These are phyloP conservation scores for Glaucomys volans DNA, from an alignment of 2,113 vertebrate genomes.

Conservation along the genomic window DNA sequence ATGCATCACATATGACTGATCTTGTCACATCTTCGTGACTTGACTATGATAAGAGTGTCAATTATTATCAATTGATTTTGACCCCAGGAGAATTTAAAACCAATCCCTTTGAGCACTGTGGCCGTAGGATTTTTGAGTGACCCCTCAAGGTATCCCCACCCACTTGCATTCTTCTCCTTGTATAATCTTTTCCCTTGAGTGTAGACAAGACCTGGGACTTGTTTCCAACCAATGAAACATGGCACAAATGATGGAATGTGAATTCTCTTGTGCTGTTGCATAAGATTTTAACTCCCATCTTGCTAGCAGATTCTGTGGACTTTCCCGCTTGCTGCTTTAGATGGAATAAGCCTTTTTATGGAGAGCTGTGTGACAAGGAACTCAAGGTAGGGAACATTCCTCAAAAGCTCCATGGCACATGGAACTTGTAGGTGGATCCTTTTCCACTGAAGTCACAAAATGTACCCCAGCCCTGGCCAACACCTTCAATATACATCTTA, in stretches of 20 bases:
- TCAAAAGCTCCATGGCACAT: neutral
- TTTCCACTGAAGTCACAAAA: neutral
- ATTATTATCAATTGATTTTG: neutral
- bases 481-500: neutral
- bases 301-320: neutral
- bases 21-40: neutral
- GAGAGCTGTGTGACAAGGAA: neutral
- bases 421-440: neutral
- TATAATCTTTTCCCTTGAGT: neutral
- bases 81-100: neutral
- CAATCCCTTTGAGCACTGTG: neutral
- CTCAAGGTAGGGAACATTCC: neutral
- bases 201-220: neutral
- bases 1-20: neutral
- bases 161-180: neutral
- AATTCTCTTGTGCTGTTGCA: neutral
- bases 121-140: neutral
- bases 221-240: neutral
- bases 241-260: neutral
- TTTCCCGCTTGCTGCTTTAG: neutral
- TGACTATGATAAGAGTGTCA: neutral
- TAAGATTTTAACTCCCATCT: neutral
- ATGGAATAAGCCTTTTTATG: neutral
- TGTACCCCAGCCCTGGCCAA: neutral
- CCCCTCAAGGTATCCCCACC: neutral